A percentile compares a stretch with the other conserved stretches of the same genome.
phyloP scores from a whole-genome alignment of 2,797 vertebrate genomes.

The Lindbergichthys nudifrons region DNA sequence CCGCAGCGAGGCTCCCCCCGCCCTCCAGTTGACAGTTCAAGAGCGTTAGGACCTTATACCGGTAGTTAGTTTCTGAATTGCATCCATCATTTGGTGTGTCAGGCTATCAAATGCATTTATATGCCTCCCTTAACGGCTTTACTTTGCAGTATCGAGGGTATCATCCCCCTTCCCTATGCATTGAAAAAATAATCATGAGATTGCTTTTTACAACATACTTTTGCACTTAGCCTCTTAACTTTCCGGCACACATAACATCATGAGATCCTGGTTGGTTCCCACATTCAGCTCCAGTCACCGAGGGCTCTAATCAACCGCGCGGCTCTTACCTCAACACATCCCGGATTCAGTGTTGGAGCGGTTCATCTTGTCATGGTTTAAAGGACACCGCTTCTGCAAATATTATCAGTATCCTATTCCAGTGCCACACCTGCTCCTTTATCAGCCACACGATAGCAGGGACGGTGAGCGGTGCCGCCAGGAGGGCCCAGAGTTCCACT shows the following conservation, averaged over 20 bases:
- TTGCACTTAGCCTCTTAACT: background rate
- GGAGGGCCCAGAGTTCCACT: slow-evolving; percentile 64
- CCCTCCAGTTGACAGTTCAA: no score
- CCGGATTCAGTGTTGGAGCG: slow-evolving; percentile 45
- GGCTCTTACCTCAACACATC: slow-evolving; percentile 61
- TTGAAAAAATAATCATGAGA: slow-evolving; percentile 31
- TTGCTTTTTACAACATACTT: slow-evolving; percentile 20
- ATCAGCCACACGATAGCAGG: slow-evolving; percentile 69
- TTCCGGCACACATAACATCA: slow-evolving; percentile 20
- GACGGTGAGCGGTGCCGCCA: slow-evolving; percentile 47
- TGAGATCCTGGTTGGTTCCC: slow-evolving; percentile 29
- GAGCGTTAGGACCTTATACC: no score
- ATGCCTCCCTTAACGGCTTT: slow-evolving; percentile 12
- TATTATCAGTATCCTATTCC: slow-evolving; percentile 72
- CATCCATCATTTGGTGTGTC: slow-evolving; percentile 36
- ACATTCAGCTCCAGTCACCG: slow-evolving; percentile 35
- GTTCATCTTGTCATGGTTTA: slow-evolving; percentile 68
- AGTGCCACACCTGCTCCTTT: slow-evolving; percentile 72
- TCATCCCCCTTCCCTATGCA: slow-evolving; percentile 13
- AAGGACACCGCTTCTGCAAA: slow-evolving; percentile 56
- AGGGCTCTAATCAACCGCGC: slow-evolving; percentile 61
- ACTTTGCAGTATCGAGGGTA: slow-evolving; percentile 22
- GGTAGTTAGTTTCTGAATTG: slow-evolving; percentile 7
- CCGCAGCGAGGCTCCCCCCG: no score
- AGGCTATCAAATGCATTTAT: slow-evolving; percentile 12